These are phyloP conservation scores for Tribolium castaneum DNA, from an alignment of 1,140 invertebrate species.

Conservation along the genomic window DNA sequence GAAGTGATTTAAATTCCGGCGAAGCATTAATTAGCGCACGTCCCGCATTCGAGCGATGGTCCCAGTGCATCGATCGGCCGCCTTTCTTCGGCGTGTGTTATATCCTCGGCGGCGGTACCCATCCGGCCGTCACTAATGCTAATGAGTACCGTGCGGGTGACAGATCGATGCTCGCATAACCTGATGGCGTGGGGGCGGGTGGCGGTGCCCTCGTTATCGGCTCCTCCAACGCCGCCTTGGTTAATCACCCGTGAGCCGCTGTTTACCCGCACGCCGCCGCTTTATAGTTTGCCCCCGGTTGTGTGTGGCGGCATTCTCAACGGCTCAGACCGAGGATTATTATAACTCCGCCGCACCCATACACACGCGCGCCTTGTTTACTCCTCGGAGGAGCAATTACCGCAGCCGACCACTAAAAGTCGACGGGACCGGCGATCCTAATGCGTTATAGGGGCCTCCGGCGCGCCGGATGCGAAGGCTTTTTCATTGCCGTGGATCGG, in stretches of 20 bases:
- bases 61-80: neutral
- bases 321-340: constrained; percentile 26
- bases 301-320: constrained; percentile 34
- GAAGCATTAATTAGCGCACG: too few species aligned
- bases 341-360: constrained; percentile 32
- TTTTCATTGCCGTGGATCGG: constrained; percentile 20
- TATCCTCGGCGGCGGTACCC: neutral
- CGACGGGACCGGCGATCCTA: constrained; percentile 2
- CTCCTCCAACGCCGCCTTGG: constrained; percentile 51
- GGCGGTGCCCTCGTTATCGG: constrained; percentile 51
- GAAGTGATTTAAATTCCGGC: neutral
- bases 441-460: neutral
- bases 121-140: constrained; percentile 37
- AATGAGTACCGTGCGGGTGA: constrained; percentile 50
- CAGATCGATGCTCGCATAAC: constrained; percentile 53
- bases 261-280: constrained; percentile 39
- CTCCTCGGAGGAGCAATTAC: constrained; percentile 27
- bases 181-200: constrained; percentile 36
- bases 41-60: neutral
- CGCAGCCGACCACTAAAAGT: constrained; percentile 17
- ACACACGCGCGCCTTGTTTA: constrained; percentile 31
- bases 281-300: constrained; percentile 37
- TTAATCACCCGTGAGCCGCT: constrained; percentile 50
- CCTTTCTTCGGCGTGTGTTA: neutral
- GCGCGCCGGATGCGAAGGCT: neutral